phyloP scores from a whole-genome alignment of 2,888 invertebrate genomes.

The Sarcophaga subvicina region DNA sequence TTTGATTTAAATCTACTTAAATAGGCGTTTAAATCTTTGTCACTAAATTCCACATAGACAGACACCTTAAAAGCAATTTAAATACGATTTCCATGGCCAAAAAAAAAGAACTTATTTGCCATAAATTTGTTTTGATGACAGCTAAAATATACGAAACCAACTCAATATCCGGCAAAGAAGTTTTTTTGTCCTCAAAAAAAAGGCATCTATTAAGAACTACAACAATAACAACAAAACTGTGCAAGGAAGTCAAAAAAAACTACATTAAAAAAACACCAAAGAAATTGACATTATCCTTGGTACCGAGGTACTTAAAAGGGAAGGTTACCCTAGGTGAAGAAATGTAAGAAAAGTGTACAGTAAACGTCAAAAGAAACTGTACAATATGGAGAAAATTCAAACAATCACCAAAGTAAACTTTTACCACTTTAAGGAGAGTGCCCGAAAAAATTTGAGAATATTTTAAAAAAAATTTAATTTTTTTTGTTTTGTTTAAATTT shows the following conservation, averaged over 20 bases:
- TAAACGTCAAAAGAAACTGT: no score
- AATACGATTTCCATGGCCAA: background rate
- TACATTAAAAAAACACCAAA: slow-evolving; percentile 1
- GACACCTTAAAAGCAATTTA: background rate
- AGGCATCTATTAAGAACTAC: background rate
- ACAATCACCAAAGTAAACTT: no score
- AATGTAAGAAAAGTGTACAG: no score
- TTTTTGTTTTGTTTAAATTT: no score
- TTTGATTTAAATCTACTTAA: no score
- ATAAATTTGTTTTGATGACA: background rate
- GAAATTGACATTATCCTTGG: background rate
- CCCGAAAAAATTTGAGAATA: no score
- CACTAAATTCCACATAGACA: background rate
- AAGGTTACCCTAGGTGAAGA: background rate
- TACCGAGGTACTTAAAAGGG: background rate
- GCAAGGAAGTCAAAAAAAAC: background rate
- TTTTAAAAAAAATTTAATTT: no score
- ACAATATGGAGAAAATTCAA: no score
- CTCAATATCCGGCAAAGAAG: slow-evolving; percentile 52
- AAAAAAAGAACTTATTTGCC: slow-evolving; percentile 3
- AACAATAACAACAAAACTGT: background rate
- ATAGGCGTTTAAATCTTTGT: background rate
- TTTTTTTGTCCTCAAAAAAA: slow-evolving; percentile 13
- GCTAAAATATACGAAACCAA: slow-evolving; percentile 25
- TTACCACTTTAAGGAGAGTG: no score